These are phyloP conservation scores for Patiria pectinifera DNA, from an alignment of 53 echinoderm and acorn worm genomes.

Conservation along the genomic window DNA sequence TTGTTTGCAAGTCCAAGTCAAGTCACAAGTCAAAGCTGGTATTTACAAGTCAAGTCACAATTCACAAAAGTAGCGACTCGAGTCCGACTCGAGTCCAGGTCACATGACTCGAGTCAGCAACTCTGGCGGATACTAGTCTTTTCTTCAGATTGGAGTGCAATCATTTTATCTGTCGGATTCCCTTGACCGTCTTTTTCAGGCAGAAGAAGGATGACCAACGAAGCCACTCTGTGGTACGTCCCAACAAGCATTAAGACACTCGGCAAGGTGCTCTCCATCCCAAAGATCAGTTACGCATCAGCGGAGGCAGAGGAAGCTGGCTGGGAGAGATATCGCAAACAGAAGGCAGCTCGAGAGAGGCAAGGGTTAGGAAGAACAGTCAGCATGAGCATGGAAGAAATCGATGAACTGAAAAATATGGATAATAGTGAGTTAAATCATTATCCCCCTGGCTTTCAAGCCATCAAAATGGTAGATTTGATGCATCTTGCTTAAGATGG, in stretches of 20 bases:
- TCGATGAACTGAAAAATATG: conserved; percentile 26
- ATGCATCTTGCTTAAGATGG: no score
- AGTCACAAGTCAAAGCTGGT: no score
- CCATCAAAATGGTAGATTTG: no score
- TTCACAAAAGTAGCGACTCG: no score
- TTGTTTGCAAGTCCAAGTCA: no score
- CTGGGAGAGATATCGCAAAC: conserved; percentile 58
- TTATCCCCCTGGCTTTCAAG: no score
- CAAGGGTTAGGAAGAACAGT: conserved; percentile 47
- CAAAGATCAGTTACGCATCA: conserved; percentile 57
- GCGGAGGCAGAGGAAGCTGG: conserved; percentile 67
- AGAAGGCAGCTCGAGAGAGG: conserved; percentile 60
- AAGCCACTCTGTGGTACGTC: conserved; percentile 75
- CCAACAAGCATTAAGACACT: conserved; percentile 52
- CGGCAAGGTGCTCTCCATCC: conserved; percentile 38
- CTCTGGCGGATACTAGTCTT: no score
- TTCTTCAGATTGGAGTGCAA: not conserved
- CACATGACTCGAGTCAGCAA: no score
- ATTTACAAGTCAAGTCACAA: no score
- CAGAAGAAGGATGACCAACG: conserved; percentile 72
- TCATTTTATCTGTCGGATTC: not conserved
- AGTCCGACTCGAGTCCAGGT: no score
- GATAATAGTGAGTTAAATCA: conserved; percentile 26
- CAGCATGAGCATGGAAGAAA: conserved; percentile 44
- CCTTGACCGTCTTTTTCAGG: conserved; percentile 38